A percentile compares a stretch with the other conserved stretches of the same genome.
Conservation (phyloP, 2,888 invertebrate species). For the Ectobius pallidus region DNA sequence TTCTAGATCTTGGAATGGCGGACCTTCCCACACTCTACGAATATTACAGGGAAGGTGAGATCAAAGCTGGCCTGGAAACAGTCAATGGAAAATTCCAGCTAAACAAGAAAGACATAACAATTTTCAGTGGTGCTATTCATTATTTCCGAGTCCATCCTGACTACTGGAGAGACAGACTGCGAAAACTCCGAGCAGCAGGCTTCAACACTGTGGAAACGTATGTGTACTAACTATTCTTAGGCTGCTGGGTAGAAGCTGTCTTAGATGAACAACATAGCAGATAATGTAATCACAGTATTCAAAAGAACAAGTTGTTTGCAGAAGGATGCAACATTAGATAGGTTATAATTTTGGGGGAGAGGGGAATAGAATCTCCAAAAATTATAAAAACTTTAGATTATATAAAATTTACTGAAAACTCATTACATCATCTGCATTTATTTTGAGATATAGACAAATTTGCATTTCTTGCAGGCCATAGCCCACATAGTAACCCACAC, state of each 20-base stretch:
- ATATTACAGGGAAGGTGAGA: slow-evolving; percentile 55
- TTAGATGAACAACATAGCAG: too few relatives aligned
- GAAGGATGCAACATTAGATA: too few relatives aligned
- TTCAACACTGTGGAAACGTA: slow-evolving; percentile 60
- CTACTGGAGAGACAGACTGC: slow-evolving; percentile 60
- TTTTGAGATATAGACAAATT: too few relatives aligned
- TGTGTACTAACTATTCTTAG: slow-evolving; percentile 67
- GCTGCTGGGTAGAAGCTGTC: too few relatives aligned
- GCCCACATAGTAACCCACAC: too few relatives aligned
- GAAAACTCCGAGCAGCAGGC: slow-evolving; percentile 59
- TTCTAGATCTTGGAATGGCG: too few relatives aligned
- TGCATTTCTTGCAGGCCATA: too few relatives aligned
- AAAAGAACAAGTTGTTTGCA: too few relatives aligned
- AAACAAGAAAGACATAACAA: slow-evolving; percentile 55
- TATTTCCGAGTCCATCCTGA: slow-evolving; percentile 59
- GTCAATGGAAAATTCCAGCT: slow-evolving; percentile 52
- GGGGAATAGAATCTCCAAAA: slow-evolving; percentile 87
- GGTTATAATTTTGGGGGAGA: slow-evolving; percentile 83
- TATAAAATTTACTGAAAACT: too few relatives aligned
- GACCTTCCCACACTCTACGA: slow-evolving; percentile 54
- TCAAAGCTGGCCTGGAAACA: slow-evolving; percentile 49
- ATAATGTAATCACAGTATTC: too few relatives aligned
- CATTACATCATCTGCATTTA: too few relatives aligned
- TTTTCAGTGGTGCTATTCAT: slow-evolving; percentile 61
- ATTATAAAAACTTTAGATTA: slow-evolving; percentile 86